Evolutionary conservation across 2,797 vertebrate species (phyloP), one percentile per base, ranked within the genome.

Genomic region (Takifugu ocellatus): DNA sequence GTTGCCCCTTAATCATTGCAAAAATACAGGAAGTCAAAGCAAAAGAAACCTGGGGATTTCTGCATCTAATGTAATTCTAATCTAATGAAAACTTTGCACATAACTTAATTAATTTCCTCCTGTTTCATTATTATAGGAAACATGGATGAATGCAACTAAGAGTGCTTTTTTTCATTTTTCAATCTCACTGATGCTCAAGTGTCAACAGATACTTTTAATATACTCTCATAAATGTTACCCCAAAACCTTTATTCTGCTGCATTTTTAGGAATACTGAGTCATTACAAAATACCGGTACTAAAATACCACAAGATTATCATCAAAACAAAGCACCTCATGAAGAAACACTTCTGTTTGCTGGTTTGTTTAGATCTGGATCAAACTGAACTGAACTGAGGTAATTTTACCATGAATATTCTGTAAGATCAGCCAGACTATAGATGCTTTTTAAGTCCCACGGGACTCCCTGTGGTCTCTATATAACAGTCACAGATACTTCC

Each of bases 371-470:
- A 21, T 48, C n/a, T 25, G 46, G 17, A 48, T 2, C 6, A 48
- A 48, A 24, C 46, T 9, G 10, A 48, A 48, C 46, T 24, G n/a
- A n/a, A n/a, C 10, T 24, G 6, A 24, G 46, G 46, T 21, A 21
- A 54, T 66, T 86, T 90, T 87, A 83, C 87, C 83, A 85, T 76
- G 79, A 79, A 81, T 43, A 6, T 21, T n/a, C 29, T 63, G 39
- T 6, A 21, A 63, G 29, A 17, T 39, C 11, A 5, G 9, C 54
- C 51, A 62, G 63, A 64, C 56, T 68, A 25, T 59, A 68, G 36
- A 27, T 15, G 14, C 31, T 54, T 12, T 59, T 46, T 51, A 73
- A 21, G 21, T 21, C 86, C 63, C 67, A 15, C 26, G 78, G 73
- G 81, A 84, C 57, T 51, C 51, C 29, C 44, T 11, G 2, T 9